A percentile compares a stretch with the other conserved stretches of the same genome.
Conservation (phyloP, 2,113 vertebrate species). For the Hippolais icterina region DNA sequence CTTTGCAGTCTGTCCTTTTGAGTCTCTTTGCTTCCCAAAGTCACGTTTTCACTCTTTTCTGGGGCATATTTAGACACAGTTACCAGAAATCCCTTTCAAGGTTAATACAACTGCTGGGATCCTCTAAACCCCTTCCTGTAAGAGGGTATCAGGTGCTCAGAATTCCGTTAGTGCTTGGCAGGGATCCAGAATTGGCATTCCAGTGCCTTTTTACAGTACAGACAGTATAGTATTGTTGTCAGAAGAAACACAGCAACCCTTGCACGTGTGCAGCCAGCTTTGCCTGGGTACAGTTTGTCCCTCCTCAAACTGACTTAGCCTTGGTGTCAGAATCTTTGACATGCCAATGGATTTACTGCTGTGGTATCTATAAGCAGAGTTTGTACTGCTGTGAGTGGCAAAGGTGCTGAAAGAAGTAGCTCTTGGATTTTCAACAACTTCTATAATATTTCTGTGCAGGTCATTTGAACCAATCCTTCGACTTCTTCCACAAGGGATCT, state of each 20-base stretch:
- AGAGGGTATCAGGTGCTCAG: neutral
- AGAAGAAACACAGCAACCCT: neutral
- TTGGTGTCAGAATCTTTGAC: neutral
- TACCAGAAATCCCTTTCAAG: neutral
- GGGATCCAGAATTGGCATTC: neutral
- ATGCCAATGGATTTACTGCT: neutral
- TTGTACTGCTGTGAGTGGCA: neutral
- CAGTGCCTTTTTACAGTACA: neutral
- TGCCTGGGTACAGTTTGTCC: neutral
- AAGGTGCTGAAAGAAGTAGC: neutral
- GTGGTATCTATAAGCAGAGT: neutral
- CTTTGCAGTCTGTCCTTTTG: neutral
- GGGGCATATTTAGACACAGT: neutral
- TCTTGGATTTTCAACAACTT: neutral
- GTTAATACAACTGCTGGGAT: neutral
- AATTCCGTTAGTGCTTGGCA: neutral
- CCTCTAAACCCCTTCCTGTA: neutral
- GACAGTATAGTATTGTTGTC: neutral
- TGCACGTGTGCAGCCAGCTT: neutral
- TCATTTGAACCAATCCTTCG: constrained; percentile 98
- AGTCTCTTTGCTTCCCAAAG: neutral
- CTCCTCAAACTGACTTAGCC: neutral
- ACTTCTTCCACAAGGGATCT: constrained; percentile 92
- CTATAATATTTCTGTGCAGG: constrained; percentile 69
- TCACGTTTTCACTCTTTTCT: neutral